Evolutionary conservation across 2,888 invertebrate species (phyloP), one percentile per base, ranked within the genome.

Genomic region (Ophion obscuratus): DNA sequence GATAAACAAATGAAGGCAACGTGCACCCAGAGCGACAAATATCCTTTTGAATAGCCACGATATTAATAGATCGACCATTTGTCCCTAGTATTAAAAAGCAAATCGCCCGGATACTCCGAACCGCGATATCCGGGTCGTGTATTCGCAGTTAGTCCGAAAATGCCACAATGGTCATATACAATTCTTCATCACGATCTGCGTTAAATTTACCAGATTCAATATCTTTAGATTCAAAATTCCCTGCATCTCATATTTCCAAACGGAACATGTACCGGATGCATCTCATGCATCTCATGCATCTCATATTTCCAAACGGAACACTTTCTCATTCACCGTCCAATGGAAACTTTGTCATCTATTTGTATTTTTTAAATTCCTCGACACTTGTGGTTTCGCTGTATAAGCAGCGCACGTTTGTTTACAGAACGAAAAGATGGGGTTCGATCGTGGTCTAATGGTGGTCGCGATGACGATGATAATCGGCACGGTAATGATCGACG

Each of bases 391-490:
- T 53, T 75, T 71, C n/a, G 17, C 27, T 17, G 17, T 59, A 78
- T 73, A 73, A 61, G 73, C 66, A 76, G 7, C 0, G 14, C 2
- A 20, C 44, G 53, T 62, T 17, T 66, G 17, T 67, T 70, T 77
- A 9, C 89, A 92, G 92, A 87, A 85, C 6, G 10, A 78, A 68
- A 66, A 88, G 84, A 93, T 92, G 93, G 90, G 88, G 90, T 87
- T 88, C 87, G 87, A 89, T 87, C 88, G 89, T 83, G 87, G 87
- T 53, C 75, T 87, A 68, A 84, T 90, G 73, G 67, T 91, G 53
- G 68, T 89, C 74, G 90, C 81, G 73, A 87, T 88, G 36, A 87
- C 88, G 80, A 89, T 87, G 74, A 86, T 91, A 31, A 76, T 92
- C 17, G 84, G 90, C 24, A 79, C 88, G 57, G 88, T 87, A 47